phyloP scores from a whole-genome alignment of 1,140 invertebrate genomes.

The Thaumetopoea pityocampa region DNA sequence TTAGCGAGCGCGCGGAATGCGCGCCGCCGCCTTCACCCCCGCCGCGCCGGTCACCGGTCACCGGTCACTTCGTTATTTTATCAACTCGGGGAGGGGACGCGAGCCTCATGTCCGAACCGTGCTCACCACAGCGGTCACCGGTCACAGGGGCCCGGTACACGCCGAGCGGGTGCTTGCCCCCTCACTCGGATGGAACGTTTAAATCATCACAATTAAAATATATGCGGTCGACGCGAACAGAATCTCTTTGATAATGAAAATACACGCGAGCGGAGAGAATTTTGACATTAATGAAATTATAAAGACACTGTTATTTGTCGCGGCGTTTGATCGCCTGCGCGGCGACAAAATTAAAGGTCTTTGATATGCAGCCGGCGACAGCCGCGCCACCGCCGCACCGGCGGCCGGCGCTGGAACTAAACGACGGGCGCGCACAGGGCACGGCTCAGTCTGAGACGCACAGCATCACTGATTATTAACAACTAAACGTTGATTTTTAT shows the following conservation, averaged over 20 bases:
- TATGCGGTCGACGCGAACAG: background rate
- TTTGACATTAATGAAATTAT: conserved; percentile 9
- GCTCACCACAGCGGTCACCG: background rate
- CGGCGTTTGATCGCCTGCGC: conserved; percentile 13
- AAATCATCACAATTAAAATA: conserved; percentile 59
- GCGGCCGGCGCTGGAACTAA: background rate
- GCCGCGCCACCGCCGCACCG: background rate
- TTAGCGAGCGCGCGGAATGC: conserved; percentile 29
- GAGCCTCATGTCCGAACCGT: too few species aligned
- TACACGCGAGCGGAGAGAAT: conserved; percentile 1
- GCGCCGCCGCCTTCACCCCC: conserved; percentile 5
- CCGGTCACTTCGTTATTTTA: too few species aligned
- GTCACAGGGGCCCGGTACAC: background rate
- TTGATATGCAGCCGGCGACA: conserved; percentile 11
- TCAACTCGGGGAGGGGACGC: too few species aligned
- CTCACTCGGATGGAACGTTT: conserved; percentile 37
- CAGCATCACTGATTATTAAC: too few species aligned
- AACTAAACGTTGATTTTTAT: too few species aligned
- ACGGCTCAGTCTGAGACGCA: too few species aligned
- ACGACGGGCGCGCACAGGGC: background rate
- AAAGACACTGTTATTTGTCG: conserved; percentile 28
- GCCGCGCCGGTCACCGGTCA: too few species aligned
- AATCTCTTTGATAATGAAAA: background rate
- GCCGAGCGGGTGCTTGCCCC: conserved; percentile 33
- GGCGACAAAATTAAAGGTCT: conserved; percentile 9